Evolutionary conservation across 2,888 invertebrate species (phyloP).

Genomic region (Cenopis cana): DNA sequence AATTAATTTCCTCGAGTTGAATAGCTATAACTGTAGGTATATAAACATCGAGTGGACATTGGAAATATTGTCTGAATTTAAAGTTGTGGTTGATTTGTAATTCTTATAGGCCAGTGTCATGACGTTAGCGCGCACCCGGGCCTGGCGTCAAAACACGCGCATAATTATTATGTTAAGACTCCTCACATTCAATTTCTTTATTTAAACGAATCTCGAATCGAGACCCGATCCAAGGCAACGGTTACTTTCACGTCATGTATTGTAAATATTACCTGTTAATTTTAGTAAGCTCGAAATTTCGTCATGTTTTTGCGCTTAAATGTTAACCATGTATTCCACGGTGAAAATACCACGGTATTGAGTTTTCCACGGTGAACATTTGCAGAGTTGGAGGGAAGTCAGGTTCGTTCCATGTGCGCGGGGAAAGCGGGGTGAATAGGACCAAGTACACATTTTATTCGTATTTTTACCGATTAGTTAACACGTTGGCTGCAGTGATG

Average conservation of each 20-base stretch:
- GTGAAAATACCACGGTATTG: too few species aligned
- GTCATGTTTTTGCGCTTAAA: too few species aligned
- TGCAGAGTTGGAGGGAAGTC: too few species aligned
- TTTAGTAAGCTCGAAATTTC: too few species aligned
- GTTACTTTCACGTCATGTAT: background rate
- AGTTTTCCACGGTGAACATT: too few species aligned
- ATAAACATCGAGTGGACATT: slow-evolving; percentile 13
- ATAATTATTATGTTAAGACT: slow-evolving; percentile 33
- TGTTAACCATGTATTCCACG: too few species aligned
- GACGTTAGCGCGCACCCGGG: slow-evolving; percentile 31
- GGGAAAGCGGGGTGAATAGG: too few species aligned
- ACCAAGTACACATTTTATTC: too few species aligned
- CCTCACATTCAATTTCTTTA: slow-evolving; percentile 24
- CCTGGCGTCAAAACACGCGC: slow-evolving; percentile 16
- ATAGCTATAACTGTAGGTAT: slow-evolving; percentile 6
- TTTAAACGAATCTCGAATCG: slow-evolving; percentile 14
- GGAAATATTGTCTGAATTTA: slow-evolving; percentile 58
- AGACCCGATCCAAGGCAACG: background rate
- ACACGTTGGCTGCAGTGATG: too few species aligned
- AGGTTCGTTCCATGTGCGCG: too few species aligned
- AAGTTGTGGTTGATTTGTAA: slow-evolving; percentile 57
- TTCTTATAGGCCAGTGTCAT: slow-evolving; percentile 54
- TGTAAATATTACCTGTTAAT: background rate
- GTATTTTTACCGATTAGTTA: too few species aligned
- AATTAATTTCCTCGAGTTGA: background rate